phyloP scores from a whole-genome alignment of 2,888 invertebrate species.

The Tetheella fluctuosa region DNA sequence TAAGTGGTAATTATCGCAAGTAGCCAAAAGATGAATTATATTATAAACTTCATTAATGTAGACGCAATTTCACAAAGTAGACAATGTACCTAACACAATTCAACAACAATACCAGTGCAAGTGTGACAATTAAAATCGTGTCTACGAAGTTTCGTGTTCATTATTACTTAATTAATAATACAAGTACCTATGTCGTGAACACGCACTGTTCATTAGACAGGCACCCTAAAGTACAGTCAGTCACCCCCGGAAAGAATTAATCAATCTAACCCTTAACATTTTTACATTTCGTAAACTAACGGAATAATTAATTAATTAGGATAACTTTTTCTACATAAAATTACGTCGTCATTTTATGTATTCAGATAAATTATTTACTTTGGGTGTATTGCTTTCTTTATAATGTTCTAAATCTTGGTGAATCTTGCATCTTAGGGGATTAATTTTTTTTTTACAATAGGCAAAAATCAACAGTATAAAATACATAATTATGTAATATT shows the following conservation, averaged over 20 bases:
- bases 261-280: conserved; percentile 1
- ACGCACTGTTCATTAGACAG: conserved; percentile 31
- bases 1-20: background rate
- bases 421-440: too few relatives aligned
- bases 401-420: too few relatives aligned
- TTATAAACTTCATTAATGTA: conserved; percentile 26
- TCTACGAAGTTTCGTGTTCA: conserved; percentile 19
- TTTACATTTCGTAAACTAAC: background rate
- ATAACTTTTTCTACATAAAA: too few relatives aligned
- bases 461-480: too few relatives aligned
- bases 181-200: conserved; percentile 31
- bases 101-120: conserved; percentile 18
- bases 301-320: too few relatives aligned
- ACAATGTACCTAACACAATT: conserved; percentile 22
- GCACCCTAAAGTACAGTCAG: conserved; percentile 12
- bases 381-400: too few relatives aligned
- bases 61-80: conserved; percentile 25
- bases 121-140: conserved; percentile 21
- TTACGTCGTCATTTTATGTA: too few relatives aligned
- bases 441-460: too few relatives aligned
- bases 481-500: too few relatives aligned
- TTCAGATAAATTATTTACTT: too few relatives aligned
- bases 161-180: conserved; percentile 37
- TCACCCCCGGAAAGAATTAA: background rate
- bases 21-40: background rate